Evolutionary conservation across 2,797 vertebrate species (phyloP).

Genomic region (Vespertilio murinus): DNA sequence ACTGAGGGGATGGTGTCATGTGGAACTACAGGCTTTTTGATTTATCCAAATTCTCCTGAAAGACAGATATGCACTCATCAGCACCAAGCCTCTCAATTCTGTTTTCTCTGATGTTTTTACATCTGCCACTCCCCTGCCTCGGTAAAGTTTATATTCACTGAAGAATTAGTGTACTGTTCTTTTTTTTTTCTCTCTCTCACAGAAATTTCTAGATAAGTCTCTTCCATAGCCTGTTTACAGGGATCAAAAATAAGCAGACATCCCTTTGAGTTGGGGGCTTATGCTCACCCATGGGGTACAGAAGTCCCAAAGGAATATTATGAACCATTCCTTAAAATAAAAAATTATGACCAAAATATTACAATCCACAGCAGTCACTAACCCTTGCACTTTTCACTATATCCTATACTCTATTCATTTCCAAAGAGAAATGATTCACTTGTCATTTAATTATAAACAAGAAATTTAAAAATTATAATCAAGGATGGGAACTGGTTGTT

Average conservation of each 20-base stretch:
- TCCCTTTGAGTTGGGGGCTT: background rate
- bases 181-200: constrained; percentile 37
- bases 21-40: background rate
- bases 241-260: background rate
- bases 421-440: constrained; percentile 24
- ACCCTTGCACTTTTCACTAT: background rate
- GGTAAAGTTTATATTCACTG: constrained; percentile 44
- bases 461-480: background rate
- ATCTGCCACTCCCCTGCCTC: background rate
- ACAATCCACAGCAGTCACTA: background rate
- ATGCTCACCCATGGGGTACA: background rate
- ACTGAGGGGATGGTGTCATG: background rate
- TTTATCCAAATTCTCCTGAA: constrained; percentile 42
- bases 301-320: background rate
- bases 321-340: constrained; percentile 17
- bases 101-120: constrained; percentile 42
- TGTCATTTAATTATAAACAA: background rate
- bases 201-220: constrained; percentile 36
- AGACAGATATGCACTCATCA: constrained; percentile 15
- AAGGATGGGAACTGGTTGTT: background rate
- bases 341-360: background rate
- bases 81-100: constrained; percentile 52
- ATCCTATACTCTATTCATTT: background rate
- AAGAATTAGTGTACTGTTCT: background rate
- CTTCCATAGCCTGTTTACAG: background rate